phyloP scores from a whole-genome alignment of 1,140 invertebrate genomes.

The Diachasmimorpha longicaudata region DNA sequence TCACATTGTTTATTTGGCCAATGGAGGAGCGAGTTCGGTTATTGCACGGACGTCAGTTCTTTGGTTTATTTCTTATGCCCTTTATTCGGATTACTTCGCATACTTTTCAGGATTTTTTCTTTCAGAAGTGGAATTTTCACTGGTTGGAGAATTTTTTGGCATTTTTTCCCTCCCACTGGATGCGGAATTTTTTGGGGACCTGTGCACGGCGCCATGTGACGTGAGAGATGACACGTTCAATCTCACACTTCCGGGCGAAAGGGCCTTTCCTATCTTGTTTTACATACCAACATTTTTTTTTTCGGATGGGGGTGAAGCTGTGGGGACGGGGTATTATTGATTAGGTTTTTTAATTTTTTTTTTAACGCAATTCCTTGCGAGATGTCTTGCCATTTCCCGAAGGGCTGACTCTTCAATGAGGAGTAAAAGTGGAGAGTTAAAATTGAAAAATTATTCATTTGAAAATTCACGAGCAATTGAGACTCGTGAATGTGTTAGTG shows the following conservation, averaged over 20 bases:
- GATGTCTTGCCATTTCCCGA: too few species aligned
- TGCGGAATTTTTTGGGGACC: neutral
- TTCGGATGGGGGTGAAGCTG: too few species aligned
- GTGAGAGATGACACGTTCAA: neutral
- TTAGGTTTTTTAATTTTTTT: too few species aligned
- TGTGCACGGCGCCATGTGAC: neutral
- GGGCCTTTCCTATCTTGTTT: neutral
- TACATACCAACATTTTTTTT: too few species aligned
- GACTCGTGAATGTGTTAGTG: neutral
- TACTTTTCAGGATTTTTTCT: constrained; percentile 4
- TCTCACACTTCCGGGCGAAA: neutral
- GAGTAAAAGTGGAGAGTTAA: too few species aligned
- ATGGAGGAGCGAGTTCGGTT: constrained; percentile 9
- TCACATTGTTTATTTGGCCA: constrained; percentile 24
- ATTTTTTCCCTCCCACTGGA: neutral
- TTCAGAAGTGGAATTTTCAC: neutral
- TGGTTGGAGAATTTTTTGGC: neutral
- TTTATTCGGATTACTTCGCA: neutral
- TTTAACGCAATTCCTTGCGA: too few species aligned
- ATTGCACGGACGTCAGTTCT: constrained; percentile 7
- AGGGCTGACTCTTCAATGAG: too few species aligned
- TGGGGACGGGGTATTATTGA: too few species aligned
- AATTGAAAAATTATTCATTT: too few species aligned
- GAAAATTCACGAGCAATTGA: too few species aligned
- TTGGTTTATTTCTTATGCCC: constrained; percentile 11